These are phyloP conservation scores for Sogatella furcifera DNA, from an alignment of 1,140 invertebrate species.

Conservation along the genomic window DNA sequence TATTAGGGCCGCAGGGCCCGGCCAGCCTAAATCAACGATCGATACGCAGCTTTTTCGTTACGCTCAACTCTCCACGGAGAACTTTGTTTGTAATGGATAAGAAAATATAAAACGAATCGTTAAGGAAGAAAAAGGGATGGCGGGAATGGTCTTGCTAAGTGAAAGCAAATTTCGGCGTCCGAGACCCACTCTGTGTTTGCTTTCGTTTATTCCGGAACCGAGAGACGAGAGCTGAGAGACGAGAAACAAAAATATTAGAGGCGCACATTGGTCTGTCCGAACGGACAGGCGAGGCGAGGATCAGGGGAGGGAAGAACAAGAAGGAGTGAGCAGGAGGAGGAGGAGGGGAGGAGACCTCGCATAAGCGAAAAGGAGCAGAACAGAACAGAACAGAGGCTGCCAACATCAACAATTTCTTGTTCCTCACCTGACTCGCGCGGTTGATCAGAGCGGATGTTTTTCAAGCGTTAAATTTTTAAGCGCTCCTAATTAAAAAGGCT, in stretches of 20 bases:
- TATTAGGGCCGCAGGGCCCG: no score
- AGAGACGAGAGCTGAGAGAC: neutral
- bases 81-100: no score
- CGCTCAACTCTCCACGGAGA: no score
- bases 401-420: neutral
- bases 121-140: no score
- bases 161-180: neutral
- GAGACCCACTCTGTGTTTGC: neutral
- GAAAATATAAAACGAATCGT: no score
- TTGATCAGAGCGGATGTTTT: conserved; percentile 17
- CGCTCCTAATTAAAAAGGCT: conserved; percentile 23
- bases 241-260: conserved; percentile 2
- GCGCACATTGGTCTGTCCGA: neutral
- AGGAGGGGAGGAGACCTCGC: neutral
- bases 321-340: neutral
- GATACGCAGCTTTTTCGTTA: no score
- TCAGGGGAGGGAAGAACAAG: no score
- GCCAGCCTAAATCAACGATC: no score
- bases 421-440: neutral
- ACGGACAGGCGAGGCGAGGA: no score
- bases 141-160: neutral
- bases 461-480: conserved; percentile 25
- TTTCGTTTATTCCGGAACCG: neutral
- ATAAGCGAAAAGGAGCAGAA: neutral
- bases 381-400: neutral